These are phyloP conservation scores for Strigops habroptila DNA, from an alignment of 2,113 vertebrate species.

Conservation along the genomic window DNA sequence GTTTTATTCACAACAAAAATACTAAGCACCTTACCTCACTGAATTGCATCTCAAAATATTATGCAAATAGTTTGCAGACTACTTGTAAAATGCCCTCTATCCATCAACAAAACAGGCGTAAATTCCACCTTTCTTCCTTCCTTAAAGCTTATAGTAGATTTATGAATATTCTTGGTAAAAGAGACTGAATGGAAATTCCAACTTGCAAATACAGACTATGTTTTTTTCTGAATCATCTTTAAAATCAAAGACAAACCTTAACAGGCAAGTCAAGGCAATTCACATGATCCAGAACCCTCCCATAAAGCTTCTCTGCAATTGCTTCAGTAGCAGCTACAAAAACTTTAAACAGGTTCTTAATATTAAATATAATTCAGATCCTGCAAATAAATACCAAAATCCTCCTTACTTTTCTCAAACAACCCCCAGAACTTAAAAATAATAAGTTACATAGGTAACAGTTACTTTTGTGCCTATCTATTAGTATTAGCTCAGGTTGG, in stretches of 20 bases:
- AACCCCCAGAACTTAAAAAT: background rate
- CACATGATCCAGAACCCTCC: background rate
- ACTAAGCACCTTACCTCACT: background rate
- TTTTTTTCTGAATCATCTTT: background rate
- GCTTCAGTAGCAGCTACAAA: background rate
- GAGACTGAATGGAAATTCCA: background rate
- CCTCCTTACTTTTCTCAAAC: background rate
- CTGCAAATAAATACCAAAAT: background rate
- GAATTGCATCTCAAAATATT: background rate
- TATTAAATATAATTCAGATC: background rate
- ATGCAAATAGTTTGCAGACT: background rate
- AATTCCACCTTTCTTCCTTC: background rate
- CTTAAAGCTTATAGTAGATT: background rate
- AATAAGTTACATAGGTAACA: background rate
- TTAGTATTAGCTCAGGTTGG: background rate
- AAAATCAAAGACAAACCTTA: background rate
- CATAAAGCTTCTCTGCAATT: background rate
- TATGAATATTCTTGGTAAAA: background rate
- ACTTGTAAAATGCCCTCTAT: background rate
- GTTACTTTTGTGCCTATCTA: background rate
- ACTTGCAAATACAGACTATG: background rate
- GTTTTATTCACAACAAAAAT: background rate
- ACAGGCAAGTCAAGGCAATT: background rate
- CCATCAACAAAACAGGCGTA: background rate
- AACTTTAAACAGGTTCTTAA: background rate